These are phyloP conservation scores for Ochropleura plecta DNA, from an alignment of 2,888 invertebrate genomes.

Conservation along the genomic window DNA sequence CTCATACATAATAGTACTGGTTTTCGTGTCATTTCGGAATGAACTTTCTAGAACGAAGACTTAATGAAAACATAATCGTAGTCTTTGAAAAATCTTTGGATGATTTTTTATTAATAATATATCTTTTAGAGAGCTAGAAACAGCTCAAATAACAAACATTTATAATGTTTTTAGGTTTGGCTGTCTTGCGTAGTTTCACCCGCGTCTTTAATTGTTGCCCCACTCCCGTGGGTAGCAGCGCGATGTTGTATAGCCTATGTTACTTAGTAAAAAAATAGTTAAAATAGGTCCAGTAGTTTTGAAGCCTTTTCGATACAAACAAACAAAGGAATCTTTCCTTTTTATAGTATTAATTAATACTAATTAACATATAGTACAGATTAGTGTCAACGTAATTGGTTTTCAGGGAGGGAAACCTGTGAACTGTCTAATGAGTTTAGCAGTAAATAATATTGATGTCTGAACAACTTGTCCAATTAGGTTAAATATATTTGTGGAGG, in stretches of 20 bases:
- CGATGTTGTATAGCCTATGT: too few relatives aligned
- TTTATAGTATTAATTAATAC: too few relatives aligned
- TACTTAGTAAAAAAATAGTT: too few relatives aligned
- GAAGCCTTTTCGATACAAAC: too few relatives aligned
- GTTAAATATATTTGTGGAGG: constrained; percentile 15
- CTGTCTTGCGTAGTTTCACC: too few relatives aligned
- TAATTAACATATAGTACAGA: neutral
- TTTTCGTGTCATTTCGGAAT: neutral
- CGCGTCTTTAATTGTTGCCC: too few relatives aligned
- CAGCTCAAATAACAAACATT: neutral
- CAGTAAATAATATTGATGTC: neutral
- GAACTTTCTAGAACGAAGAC: neutral
- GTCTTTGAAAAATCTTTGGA: too few relatives aligned
- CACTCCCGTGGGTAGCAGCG: too few relatives aligned
- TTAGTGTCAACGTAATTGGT: neutral
- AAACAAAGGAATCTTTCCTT: too few relatives aligned
- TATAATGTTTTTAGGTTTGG: neutral
- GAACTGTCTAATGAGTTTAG: constrained; percentile 19
- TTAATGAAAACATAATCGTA: neutral
- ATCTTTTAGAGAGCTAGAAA: neutral
- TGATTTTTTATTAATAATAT: neutral
- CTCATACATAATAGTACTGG: constrained; percentile 11
- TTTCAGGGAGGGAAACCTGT: neutral
- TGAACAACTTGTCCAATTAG: constrained; percentile 16
- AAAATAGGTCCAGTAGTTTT: too few relatives aligned